These are phyloP conservation scores for Vannuccia rotundouncinata DNA, from an alignment of 2,888 invertebrate species.

Conservation along the genomic window DNA sequence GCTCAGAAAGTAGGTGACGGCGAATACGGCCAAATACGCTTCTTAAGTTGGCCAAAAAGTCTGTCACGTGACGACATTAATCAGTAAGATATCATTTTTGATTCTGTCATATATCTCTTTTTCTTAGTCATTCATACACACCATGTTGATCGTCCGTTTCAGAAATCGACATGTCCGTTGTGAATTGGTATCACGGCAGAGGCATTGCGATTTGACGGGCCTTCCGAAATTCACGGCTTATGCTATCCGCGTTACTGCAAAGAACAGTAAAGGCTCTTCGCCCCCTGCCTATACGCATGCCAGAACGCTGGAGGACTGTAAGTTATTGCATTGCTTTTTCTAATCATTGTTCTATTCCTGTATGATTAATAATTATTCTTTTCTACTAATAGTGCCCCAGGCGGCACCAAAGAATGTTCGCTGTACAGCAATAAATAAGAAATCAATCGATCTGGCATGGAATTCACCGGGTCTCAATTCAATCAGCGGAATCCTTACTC, in stretches of 20 bases:
- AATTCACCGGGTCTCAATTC: slow-evolving; percentile 30
- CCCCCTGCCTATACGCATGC: slow-evolving; percentile 29
- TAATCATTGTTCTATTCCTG: background rate
- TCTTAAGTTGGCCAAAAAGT: no score
- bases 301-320: slow-evolving; percentile 38
- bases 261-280: slow-evolving; percentile 29
- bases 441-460: slow-evolving; percentile 27
- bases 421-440: slow-evolving; percentile 9
- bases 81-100: no score
- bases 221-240: slow-evolving; percentile 37
- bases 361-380: background rate
- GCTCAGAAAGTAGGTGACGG: background rate
- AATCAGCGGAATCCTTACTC: slow-evolving; percentile 37
- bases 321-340: slow-evolving; percentile 15
- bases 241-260: slow-evolving; percentile 31
- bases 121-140: no score
- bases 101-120: no score
- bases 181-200: background rate
- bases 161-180: no score
- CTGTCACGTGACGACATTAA: no score
- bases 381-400: slow-evolving; percentile 32
- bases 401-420: slow-evolving; percentile 27
- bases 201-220: background rate
- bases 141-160: no score
- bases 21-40: no score